Conservation (phyloP, 2,113 vertebrate genomes). For the Epinephelus cyanopodus region DNA sequence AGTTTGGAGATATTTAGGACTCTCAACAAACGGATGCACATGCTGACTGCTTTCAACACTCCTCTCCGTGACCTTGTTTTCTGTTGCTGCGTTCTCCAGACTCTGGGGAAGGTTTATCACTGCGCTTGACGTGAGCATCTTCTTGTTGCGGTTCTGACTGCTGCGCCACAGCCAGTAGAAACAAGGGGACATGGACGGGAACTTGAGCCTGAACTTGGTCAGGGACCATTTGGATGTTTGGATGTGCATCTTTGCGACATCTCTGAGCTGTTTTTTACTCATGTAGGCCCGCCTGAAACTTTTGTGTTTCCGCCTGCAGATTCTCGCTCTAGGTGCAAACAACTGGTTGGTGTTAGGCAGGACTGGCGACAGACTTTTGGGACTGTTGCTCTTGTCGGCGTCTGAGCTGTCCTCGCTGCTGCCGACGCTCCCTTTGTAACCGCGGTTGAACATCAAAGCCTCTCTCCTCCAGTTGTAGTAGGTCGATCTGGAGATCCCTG, state of each 20-base stretch:
- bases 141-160: conserved; percentile 52
- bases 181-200: conserved; percentile 87
- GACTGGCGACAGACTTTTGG: conserved; percentile 59
- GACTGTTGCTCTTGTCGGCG: conserved; percentile 80
- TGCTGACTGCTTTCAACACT: conserved; percentile 2
- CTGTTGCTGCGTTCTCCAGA: background rate
- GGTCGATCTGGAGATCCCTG: conserved; percentile 95
- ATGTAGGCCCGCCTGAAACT: conserved; percentile 79
- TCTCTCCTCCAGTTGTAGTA: conserved; percentile 98
- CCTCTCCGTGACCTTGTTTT: conserved; percentile 19
- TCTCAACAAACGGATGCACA: conserved; percentile 48
- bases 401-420: conserved; percentile 83
- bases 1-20: conserved; percentile 15
- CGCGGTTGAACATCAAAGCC: conserved; percentile 88
- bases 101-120: conserved; percentile 28
- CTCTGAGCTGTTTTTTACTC: conserved; percentile 87
- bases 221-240: conserved; percentile 87
- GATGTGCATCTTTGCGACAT: conserved; percentile 86
- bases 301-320: conserved; percentile 69
- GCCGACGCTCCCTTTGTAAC: conserved; percentile 82
- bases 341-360: conserved; percentile 22
- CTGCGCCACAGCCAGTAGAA: conserved; percentile 93
- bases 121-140: background rate
- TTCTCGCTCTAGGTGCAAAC: conserved; percentile 52
- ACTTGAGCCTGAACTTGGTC: conserved; percentile 91